Conservation (phyloP, 2,888 invertebrate genomes). For the Ommatoiulus sabulosus region DNA sequence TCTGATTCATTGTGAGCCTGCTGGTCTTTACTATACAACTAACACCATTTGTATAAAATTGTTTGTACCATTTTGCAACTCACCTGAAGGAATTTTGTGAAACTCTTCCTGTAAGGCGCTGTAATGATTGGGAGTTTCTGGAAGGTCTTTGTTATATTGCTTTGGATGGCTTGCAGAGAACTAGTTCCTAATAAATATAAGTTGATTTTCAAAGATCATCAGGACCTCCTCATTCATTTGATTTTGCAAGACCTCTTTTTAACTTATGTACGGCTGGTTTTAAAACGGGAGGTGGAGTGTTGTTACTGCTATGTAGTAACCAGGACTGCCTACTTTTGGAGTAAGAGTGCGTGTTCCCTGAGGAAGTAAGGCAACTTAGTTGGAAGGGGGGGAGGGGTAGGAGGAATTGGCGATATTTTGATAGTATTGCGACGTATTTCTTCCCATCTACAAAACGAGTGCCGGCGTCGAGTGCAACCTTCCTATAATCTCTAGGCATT, state of each 20-base stretch:
- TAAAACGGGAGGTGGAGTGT: not conserved
- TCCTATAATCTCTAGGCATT: constrained; percentile 1
- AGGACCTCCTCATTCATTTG: not conserved
- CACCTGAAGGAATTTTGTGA: not conserved
- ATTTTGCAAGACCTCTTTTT: not conserved
- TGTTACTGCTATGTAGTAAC: not conserved
- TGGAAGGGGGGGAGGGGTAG: not conserved
- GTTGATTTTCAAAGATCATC: not conserved
- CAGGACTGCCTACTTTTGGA: not conserved
- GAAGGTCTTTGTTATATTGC: not conserved
- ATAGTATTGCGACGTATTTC: not conserved
- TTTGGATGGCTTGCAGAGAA: not conserved
- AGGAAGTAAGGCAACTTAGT: not conserved
- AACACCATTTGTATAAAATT: not conserved
- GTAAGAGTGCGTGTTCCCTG: not conserved
- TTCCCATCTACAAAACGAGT: not conserved
- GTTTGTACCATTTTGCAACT: not conserved
- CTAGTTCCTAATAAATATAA: not conserved
- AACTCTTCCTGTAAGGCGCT: not conserved
- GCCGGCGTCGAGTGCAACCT: not conserved
- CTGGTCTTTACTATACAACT: not conserved
- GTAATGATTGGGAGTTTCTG: not conserved
- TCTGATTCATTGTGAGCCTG: not conserved
- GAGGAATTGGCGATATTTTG: not conserved
- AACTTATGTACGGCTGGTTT: not conserved